Evolutionary conservation across 2,888 invertebrate genomes (phyloP).

Genomic region (Bellardia pandia): DNA sequence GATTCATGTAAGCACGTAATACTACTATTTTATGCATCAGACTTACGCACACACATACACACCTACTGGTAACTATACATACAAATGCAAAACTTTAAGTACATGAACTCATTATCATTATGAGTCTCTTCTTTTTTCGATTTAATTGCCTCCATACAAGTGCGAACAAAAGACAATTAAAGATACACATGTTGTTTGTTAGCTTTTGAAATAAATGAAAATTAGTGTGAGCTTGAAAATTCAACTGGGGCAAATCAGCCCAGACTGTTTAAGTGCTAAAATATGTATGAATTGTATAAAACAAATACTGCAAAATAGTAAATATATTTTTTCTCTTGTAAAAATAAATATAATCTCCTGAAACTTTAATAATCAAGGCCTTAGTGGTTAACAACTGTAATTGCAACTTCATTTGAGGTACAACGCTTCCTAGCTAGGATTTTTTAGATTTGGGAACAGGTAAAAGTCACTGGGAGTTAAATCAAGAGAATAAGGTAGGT

Average conservation of each 20-base stretch:
- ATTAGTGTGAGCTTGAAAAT: neutral
- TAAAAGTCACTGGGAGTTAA: too few relatives aligned
- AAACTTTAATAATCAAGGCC: too few relatives aligned
- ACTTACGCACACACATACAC: neutral
- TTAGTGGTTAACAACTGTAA: too few relatives aligned
- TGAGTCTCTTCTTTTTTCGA: conserved; percentile 5
- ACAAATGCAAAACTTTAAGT: neutral
- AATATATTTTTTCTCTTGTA: too few relatives aligned
- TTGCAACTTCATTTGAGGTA: too few relatives aligned
- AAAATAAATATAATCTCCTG: too few relatives aligned
- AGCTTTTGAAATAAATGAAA: neutral
- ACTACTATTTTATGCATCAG: conserved; percentile 51
- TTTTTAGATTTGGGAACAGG: too few relatives aligned
- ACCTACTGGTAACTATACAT: neutral
- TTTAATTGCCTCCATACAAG: conserved; percentile 53
- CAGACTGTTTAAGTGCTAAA: neutral
- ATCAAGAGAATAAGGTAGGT: too few relatives aligned
- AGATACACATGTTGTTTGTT: conserved; percentile 24
- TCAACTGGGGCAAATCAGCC: neutral
- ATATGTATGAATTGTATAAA: neutral
- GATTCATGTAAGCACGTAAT: conserved; percentile 63
- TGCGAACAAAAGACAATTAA: conserved; percentile 23
- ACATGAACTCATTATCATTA: conserved; percentile 56
- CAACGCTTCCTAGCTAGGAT: too few relatives aligned
- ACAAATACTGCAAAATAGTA: too few relatives aligned